Base-by-base conservation (phyloP, 2,888 invertebrate species). In the Lasioglossum morio region DNA sequence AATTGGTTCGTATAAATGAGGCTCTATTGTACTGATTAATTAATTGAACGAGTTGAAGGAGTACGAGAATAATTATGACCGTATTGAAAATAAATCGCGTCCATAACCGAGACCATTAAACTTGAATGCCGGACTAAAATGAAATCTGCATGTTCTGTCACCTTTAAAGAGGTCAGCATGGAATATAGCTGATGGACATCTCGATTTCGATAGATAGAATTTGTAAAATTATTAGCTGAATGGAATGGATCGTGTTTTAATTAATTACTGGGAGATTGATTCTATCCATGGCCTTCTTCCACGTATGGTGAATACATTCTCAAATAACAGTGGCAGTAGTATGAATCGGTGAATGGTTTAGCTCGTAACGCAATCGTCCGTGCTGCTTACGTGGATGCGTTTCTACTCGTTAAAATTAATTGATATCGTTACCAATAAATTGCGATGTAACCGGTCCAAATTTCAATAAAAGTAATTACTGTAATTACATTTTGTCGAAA, bases 371-470 rank as follows among this genome's bases (percentile, higher is more conserved):
- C 37, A 40, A 40, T n/a, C n/a, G 5, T 12, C 70, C n/a, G 14
- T 37, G 70, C 4, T 70, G 14, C 40, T 70, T 23, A n/a, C 14
- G 14, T 40, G 12, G n/a, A 12, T 19, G 37, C 14, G 40, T 70
- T n/a, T 14, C 40, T 70, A n/a, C 40, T 40, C n/a, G 40, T 70
- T 70, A 40, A n/a, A 70, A 70, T 40, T 70, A 70, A 70, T 70
- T 40, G 40, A 40, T 70, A n/a, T 37, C 40, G 37, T 70, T 37
- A 37, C 34, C 34, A 69, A 37, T 37, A 37, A 69, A 37, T 37
- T 23, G 34, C 37, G 4, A 23, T 19, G 34, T 19, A 37, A 19
- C 37, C 23, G 23, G 2, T 69, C 23, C 34, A 69, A 19, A 69
- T 66, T 66, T 19, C 34, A 23, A 10, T 37, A 34, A 34, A 34